Evolutionary conservation across 2,797 vertebrate species (phyloP).

Genomic region (Phrynocephalus vlangalii): DNA sequence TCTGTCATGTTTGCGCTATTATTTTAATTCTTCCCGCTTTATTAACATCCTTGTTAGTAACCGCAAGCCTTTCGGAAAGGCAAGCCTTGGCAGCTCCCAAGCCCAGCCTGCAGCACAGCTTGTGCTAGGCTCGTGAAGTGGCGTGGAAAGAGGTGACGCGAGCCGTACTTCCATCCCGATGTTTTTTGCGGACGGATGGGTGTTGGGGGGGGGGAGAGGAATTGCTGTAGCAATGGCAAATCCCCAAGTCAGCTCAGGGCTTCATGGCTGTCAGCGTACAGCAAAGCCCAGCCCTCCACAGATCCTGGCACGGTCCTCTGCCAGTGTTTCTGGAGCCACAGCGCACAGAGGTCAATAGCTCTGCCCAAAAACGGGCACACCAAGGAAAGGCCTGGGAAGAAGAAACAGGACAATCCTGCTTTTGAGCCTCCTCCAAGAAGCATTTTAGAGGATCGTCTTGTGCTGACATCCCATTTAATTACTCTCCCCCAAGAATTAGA

Average conservation of each 20-base stretch:
- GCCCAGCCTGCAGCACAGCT: conserved; percentile 59
- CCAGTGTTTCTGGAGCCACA: neutral
- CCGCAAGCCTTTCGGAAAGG: conserved; percentile 57
- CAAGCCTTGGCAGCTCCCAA: conserved; percentile 60
- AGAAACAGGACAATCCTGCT: neutral
- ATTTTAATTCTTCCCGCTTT: conserved; percentile 35
- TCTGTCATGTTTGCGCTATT: conserved; percentile 63
- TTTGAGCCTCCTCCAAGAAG: neutral
- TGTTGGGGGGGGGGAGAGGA: neutral
- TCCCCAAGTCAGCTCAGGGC: conserved; percentile 46
- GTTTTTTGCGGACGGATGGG: conserved; percentile 41
- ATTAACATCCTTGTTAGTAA: conserved; percentile 58
- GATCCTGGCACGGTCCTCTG: conserved; percentile 36
- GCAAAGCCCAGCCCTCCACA: conserved; percentile 41
- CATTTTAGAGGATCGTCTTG: neutral
- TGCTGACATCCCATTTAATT: too few species aligned
- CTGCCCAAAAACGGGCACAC: neutral
- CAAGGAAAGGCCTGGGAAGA: neutral
- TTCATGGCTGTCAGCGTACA: conserved; percentile 63
- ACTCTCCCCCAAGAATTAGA: neutral
- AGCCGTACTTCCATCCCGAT: conserved; percentile 27
- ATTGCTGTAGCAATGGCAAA: conserved; percentile 57
- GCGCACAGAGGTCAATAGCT: neutral
- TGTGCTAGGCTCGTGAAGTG: conserved; percentile 56
- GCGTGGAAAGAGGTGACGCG: conserved; percentile 39